Base-by-base conservation (phyloP, 1,140 invertebrate species). In the Geopemphigus sp. region DNA sequence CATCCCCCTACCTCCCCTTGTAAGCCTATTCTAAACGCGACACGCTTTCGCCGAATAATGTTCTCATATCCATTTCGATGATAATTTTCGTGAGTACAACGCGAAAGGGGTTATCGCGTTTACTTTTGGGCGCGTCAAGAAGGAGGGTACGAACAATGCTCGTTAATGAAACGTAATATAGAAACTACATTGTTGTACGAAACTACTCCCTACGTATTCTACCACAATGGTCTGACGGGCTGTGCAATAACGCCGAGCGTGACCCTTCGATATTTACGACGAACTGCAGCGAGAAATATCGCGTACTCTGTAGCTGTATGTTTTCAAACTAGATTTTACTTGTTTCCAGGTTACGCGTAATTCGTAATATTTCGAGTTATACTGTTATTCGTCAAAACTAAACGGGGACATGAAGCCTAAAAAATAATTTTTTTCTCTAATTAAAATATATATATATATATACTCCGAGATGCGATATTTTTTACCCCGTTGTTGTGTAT, bases 81-180 rank as follows among this genome's bases (percentile, higher is more conserved):
- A 59, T 24, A 15, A 76, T 59, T 76, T 76, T 76, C 22, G 29
- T 8, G 11, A 22, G 19, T 59, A 29, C 15, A 32, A 74, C 19
- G 22, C 8, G 12, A 17, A 47, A 76, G 45, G 72, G 72, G 54
- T 76, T 59, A 17, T 72, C 1, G 8, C 15, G 10, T 53, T 54
- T 54, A 72, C 15, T 72, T 72, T 54, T 53, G 53, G 72, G 72
- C 45, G 29, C 53, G 1, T 24, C 12, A 45, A 59, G 45, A 45
- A 59, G 72, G 72, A 59, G 72, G 72, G 72, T 19, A 57, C 26
- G 29, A 26, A 73, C 70, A 73, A 76, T 76, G 54, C n/a, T 22
- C 59, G 39, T 76, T 76, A 76, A 76, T 76, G 72, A 76, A 76
- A 76, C 32, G 72, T 59, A 57, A 76, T 76, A 22, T 45, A 56